phyloP scores from a whole-genome alignment of 2,113 vertebrate species.

The Oncorhynchus mykiss region DNA sequence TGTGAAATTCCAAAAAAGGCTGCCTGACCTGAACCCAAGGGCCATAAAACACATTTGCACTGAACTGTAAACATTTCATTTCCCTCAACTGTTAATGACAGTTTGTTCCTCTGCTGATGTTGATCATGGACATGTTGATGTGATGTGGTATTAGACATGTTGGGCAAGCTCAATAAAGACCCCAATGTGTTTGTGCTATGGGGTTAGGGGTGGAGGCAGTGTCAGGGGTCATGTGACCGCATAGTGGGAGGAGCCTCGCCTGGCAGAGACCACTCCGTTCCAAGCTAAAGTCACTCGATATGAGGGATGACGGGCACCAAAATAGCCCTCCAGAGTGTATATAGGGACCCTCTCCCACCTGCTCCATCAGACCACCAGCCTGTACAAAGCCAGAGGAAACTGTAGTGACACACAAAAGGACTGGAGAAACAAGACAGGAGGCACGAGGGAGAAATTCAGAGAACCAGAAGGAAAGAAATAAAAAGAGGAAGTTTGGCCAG shows the following conservation, averaged over 20 bases:
- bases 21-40: neutral
- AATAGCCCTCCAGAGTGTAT: constrained; percentile 75
- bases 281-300: constrained; percentile 70
- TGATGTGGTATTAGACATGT: constrained; percentile 23
- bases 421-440: constrained; percentile 7
- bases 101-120: neutral
- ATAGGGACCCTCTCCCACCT: constrained; percentile 51
- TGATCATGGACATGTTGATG: constrained; percentile 5
- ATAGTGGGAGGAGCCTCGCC: constrained; percentile 45
- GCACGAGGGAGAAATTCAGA: neutral
- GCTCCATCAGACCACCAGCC: constrained; percentile 31
- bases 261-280: constrained; percentile 50
- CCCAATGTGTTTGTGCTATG: constrained; percentile 45
- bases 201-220: constrained; percentile 25
- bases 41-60: neutral
- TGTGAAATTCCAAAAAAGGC: neutral
- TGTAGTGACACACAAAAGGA: constrained; percentile 3
- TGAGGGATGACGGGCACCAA: constrained; percentile 50
- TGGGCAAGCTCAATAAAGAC: constrained; percentile 24
- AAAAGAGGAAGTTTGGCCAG: neutral
- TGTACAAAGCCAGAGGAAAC: constrained; percentile 10
- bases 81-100: neutral
- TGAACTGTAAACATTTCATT: neutral
- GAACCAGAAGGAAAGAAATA: neutral
- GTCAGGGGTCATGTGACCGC: constrained; percentile 57